phyloP scores from a whole-genome alignment of 2,113 vertebrate species.

The Hemibagrus wyckioides region DNA sequence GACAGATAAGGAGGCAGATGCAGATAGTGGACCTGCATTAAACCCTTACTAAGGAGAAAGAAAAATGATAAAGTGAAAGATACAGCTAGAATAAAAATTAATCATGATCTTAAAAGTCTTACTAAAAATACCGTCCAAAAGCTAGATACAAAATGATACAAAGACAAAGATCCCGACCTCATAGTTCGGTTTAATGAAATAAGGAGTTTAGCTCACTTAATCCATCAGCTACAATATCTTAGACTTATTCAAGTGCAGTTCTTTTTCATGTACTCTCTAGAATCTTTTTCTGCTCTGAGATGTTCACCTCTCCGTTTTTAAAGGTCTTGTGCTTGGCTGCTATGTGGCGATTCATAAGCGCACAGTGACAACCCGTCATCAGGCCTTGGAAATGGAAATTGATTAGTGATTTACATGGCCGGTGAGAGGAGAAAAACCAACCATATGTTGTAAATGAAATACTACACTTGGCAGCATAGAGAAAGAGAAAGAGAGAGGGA shows the following conservation, averaged over 20 bases:
- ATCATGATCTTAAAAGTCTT: not conserved
- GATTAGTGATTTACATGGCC: constrained; percentile 99
- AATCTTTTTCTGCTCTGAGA: not conserved
- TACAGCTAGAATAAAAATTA: not conserved
- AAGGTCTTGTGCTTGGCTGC: constrained; percentile 79
- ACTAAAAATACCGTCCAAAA: not conserved
- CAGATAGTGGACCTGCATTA: not conserved
- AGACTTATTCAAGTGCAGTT: not conserved
- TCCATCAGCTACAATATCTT: not conserved
- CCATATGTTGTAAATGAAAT: constrained; percentile 98
- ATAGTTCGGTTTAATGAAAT: not conserved
- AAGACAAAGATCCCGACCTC: not conserved
- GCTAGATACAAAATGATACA: not conserved
- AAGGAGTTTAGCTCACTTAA: not conserved
- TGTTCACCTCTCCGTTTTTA: constrained; percentile 73
- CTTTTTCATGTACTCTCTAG: not conserved
- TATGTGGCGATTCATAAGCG: constrained; percentile 82
- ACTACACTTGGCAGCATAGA: constrained; percentile 80
- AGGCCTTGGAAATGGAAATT: constrained; percentile 99
- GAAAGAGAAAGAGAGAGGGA: constrained; percentile 90
- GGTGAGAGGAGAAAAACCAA: constrained; percentile 98
- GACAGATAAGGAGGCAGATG: not conserved
- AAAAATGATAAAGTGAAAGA: not conserved
- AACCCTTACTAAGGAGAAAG: not conserved
- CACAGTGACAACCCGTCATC: constrained; percentile 94